phyloP scores from a whole-genome alignment of 2,888 invertebrate species.

The Yponomeuta cagnagella region DNA sequence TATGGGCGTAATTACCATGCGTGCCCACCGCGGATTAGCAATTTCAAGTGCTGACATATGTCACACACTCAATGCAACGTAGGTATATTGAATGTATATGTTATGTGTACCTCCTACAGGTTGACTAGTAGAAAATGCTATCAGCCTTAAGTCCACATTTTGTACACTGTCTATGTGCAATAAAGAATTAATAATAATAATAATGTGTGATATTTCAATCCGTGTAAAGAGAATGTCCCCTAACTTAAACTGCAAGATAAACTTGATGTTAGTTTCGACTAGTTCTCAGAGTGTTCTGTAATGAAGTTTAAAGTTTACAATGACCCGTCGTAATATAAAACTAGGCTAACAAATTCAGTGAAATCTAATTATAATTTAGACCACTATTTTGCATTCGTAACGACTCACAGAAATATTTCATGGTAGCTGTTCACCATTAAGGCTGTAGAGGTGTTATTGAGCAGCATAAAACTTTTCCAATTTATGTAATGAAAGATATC shows the following conservation, averaged over 20 bases:
- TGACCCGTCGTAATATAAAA: neutral
- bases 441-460: neutral
- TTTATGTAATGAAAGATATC: neutral
- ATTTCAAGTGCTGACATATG: too few species aligned
- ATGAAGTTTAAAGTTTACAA: neutral
- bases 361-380: neutral
- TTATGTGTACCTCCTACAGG: too few species aligned
- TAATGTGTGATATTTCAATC: neutral
- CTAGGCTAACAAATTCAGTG: neutral
- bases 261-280: constrained; percentile 45
- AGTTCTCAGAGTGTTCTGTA: constrained; percentile 1
- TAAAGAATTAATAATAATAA: too few species aligned
- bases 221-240: constrained; percentile 19
- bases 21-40: too few species aligned
- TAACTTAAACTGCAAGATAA: constrained; percentile 47
- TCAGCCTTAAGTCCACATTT: too few species aligned
- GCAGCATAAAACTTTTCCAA: neutral
- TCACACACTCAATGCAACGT: too few species aligned
- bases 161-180: too few species aligned
- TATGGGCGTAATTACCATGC: too few species aligned
- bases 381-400: neutral
- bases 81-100: too few species aligned
- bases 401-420: neutral
- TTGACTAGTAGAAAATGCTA: too few species aligned
- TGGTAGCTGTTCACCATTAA: neutral